Evolutionary conservation across 2,797 vertebrate species (phyloP).

Genomic region (Catostomus latipinnis): DNA sequence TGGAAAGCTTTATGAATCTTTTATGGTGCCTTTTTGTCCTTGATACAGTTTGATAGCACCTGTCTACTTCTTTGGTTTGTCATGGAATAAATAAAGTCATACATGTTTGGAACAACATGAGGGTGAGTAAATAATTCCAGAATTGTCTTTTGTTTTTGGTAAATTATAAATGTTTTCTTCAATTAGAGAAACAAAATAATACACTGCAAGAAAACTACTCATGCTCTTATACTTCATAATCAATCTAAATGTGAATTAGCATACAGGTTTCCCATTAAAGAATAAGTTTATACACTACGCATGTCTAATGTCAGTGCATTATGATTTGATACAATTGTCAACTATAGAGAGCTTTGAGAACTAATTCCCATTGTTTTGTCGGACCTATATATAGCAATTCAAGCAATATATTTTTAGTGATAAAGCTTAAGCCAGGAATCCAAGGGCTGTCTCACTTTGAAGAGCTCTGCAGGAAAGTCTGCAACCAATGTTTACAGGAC

Average conservation of each 20-base stretch:
- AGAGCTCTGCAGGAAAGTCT: not conserved
- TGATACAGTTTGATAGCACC: too few species aligned
- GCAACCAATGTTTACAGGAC: not conserved
- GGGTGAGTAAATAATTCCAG: too few species aligned
- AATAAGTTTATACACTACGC: too few species aligned
- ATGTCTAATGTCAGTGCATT: slow-evolving; percentile 4
- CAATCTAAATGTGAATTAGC: slow-evolving; percentile 5
- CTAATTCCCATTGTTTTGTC: slow-evolving; percentile 39
- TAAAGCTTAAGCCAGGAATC: slow-evolving; percentile 19
- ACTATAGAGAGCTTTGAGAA: slow-evolving; percentile 25
- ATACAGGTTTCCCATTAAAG: too few species aligned
- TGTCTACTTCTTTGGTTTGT: too few species aligned
- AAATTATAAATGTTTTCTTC: not conserved
- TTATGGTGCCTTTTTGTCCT: too few species aligned
- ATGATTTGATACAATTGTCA: slow-evolving; percentile 35
- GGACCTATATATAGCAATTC: slow-evolving; percentile 33
- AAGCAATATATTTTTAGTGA: slow-evolving; percentile 24
- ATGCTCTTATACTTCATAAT: slow-evolving; percentile 15
- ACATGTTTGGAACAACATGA: too few species aligned
- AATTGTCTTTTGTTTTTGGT: too few species aligned
- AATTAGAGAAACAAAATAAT: slow-evolving; percentile 23
- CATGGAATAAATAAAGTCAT: too few species aligned
- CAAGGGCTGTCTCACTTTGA: slow-evolving; percentile 11
- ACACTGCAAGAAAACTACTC: slow-evolving; percentile 16
- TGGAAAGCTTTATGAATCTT: too few species aligned